Evolutionary conservation across 2,888 invertebrate species (phyloP).

Genomic region (Phlogophora meticulosa): DNA sequence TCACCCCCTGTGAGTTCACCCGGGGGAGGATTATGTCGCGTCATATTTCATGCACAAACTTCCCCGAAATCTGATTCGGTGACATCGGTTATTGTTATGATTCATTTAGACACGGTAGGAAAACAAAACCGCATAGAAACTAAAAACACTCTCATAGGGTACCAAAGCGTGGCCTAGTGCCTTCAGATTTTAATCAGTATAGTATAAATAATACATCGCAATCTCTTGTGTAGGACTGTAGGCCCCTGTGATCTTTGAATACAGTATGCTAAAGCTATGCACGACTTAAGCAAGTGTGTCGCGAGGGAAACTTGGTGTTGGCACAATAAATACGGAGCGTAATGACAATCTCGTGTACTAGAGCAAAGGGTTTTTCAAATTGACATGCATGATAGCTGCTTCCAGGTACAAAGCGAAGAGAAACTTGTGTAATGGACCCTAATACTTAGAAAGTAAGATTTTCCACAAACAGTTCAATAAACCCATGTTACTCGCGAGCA

Average conservation of each 20-base stretch:
- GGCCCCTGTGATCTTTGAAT: constrained; percentile 39
- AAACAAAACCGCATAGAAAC: constrained; percentile 4
- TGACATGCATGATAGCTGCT: constrained; percentile 35
- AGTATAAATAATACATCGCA: constrained; percentile 39
- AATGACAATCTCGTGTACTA: constrained; percentile 24
- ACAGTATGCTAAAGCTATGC: constrained; percentile 40
- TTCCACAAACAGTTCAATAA: constrained; percentile 47
- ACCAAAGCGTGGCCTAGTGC: not conserved
- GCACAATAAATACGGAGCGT: constrained; percentile 45
- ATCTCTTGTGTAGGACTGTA: constrained; percentile 10
- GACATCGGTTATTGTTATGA: constrained; percentile 51
- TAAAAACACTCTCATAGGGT: not conserved
- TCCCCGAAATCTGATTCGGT: constrained; percentile 63
- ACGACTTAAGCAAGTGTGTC: constrained; percentile 41
- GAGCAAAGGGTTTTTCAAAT: constrained; percentile 44
- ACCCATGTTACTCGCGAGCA: constrained; percentile 41
- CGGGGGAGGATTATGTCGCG: constrained; percentile 57
- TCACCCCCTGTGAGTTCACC: constrained; percentile 69
- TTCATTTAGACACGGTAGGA: constrained; percentile 23
- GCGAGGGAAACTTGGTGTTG: constrained; percentile 49
- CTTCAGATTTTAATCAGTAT: constrained; percentile 25
- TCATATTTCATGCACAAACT: constrained; percentile 71
- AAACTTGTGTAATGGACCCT: constrained; percentile 34
- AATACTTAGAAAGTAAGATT: constrained; percentile 50
- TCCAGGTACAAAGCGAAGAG: constrained; percentile 21